Base-by-base conservation (phyloP, 2,113 vertebrate genomes). In the Nannospalax galili region DNA sequence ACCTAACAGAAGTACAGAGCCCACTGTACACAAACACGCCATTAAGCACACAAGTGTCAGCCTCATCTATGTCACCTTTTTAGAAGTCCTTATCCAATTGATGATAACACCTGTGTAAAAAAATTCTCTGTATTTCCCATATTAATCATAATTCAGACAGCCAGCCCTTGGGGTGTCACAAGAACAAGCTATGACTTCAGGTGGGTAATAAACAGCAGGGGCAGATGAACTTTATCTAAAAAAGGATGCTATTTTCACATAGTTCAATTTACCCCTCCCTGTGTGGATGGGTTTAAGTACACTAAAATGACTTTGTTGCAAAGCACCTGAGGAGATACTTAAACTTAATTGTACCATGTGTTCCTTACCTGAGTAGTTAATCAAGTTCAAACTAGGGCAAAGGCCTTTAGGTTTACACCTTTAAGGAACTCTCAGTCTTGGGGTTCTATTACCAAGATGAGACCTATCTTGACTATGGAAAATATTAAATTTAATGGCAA, bases 151-250 rank as follows among this genome's bases (percentile, higher is more conserved):
- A 92, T 98, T 95, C 92, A 78, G 91, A 96, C 70, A 85, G 67
- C 4, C 73, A 96, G 17, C 74, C 88, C 11, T 78, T 75, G 80
- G 75, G 73, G 42, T 91, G 35, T 96, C 90, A 96, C 79, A 87
- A 96, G 91, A 42, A 30, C 32, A 78, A 32, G 22, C 30, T 92
- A 97, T 96, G 70, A 85, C 95, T 98, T 97, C 91, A 97, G 97
- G 96, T 97, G 95, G 30, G 35, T 32, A 89, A 97, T 97, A 97
- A 98, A 98, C 97, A 98, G 90, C 92, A 97, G 90, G 92, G 92
- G 10, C 3, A 96, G 96, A 98, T 93, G 80, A 97, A 98, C 96
- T 97, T 97, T 97, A 74, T 96, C 84, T 94, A 92, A 97, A 97
- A 28, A 65, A 35, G 82, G 81, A 84, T 85, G 40, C 42, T 95